Evolutionary conservation across 2,113 vertebrate genomes (phyloP), one percentile per base, ranked within the genome.

Genomic region (Tetrax tetrax): DNA sequence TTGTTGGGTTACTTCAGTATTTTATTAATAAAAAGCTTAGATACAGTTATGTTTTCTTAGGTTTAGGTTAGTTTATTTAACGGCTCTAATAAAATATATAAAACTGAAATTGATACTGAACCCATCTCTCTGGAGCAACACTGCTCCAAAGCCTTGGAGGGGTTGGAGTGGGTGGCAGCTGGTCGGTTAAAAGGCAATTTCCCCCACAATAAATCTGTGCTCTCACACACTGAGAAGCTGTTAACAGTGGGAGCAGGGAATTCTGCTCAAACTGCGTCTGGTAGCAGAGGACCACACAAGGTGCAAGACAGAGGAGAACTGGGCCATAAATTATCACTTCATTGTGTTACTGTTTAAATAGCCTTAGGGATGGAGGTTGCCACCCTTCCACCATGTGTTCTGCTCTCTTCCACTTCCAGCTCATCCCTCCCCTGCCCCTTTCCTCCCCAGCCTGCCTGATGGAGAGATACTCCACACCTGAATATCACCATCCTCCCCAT

Each of bases 261-360:
- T 59, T 91, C 54, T 60, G 29, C 82, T 83, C 2, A 0, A 87
- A 6, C 14, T 37, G 54, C 8, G 24, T 53, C 89, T 93, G 89
- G 78, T 79, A 59, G 88, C 76, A 77, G 50, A 93, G 54, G 90
- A 93, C 91, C 96, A 92, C 86, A 95, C 94, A 95, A 81, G 41
- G 89, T 78, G 68, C 31, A 54, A 70, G 63, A 47, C 64, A 90
- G 76, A 66, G 38, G 33, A 76, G 54, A 92, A 86, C 31, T 29
- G 33, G 76, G 41, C 28, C 14, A 4, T 90, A 64, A 92, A 87
- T 56, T 76, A 61, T 54, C 91, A 74, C 37, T 74, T 77, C 9
- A 5, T 50, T 59, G 47, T 54, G 14, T 59, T 93, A 31, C 76
- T 59, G 4, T 38, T 95, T 63, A 70, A 93, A 75, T 6, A 83